phyloP scores from a whole-genome alignment of 2,888 invertebrate species.

The Eulithis testata region DNA sequence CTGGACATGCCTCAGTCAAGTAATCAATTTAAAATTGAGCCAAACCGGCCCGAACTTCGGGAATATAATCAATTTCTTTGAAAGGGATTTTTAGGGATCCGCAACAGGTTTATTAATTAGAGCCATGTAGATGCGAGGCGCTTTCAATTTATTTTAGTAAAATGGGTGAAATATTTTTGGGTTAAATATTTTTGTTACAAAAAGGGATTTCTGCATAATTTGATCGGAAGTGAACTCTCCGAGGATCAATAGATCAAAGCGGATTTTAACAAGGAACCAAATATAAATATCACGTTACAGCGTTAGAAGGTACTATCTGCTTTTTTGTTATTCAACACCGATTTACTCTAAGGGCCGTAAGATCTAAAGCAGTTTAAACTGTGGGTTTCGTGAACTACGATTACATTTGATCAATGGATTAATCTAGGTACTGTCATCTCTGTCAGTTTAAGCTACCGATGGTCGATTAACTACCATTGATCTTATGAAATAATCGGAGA shows the following conservation, averaged over 20 bases:
- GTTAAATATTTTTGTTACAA: slow-evolving; percentile 27
- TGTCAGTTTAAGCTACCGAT: no score
- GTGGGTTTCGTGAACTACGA: no score
- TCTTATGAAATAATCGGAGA: no score
- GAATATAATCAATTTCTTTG: slow-evolving; percentile 12
- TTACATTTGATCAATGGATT: no score
- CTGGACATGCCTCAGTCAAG: background rate
- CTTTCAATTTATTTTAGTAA: slow-evolving; percentile 29
- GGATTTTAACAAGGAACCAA: slow-evolving; percentile 12
- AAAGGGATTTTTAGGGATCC: slow-evolving; percentile 3
- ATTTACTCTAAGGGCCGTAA: no score
- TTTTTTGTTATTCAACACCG: background rate
- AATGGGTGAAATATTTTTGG: slow-evolving; percentile 26
- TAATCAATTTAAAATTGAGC: slow-evolving; percentile 6
- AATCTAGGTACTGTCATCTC: no score
- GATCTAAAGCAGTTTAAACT: no score
- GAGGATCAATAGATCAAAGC: slow-evolving; percentile 32
- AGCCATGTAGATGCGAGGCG: slow-evolving; percentile 20
- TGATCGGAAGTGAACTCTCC: slow-evolving; percentile 24
- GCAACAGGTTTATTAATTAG: slow-evolving; percentile 22
- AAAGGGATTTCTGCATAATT: slow-evolving; percentile 31
- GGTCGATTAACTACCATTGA: no score
- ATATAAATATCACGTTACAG: slow-evolving; percentile 4
- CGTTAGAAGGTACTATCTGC: background rate
- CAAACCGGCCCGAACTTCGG: background rate